Evolutionary conservation across 30 jellyfish, hydroid and myxozoan species (phyloP), one percentile per base, ranked within the genome.

Genomic region (Mastigias papua): DNA sequence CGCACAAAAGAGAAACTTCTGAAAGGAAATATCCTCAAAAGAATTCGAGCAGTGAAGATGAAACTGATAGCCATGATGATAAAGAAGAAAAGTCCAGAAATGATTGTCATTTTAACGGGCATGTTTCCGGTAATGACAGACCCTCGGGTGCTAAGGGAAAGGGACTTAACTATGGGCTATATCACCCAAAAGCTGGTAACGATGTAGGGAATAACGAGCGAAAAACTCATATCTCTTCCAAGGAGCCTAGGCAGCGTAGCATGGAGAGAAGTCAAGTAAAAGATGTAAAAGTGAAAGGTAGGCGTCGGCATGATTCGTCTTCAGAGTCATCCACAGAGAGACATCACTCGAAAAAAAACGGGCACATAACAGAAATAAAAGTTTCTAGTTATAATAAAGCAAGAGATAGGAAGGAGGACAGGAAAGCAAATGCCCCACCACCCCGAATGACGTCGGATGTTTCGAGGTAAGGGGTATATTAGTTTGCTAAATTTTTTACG

Each of bases 391-490:
- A 83, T 21, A 28, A 61, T n/a, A 37, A 48, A 64, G 62, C 64
- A 34, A 62, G 71, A 57, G 37, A 34, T 26, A 27, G 51, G 50
- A 83, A 26, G 86, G 64, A 75, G 21, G 80, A 32, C 9, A 32
- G 30, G 86, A 62, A 68, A 67, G 19, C 29, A 78, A 21, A 57
- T 34, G 80, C 48, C 30, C 92, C 84, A 16, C 92, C 92, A 13
- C 71, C 92, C 11, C 84, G 92, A 28, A 66, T 83, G 92, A 71
- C 70, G 30, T 69, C 92, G 20, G 50, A 31, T 57, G n/a, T 83
- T 6, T 83, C 92, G 34, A 83, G 69, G 92, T 83, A 83, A n/a
- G n/a, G n/a, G n/a, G n/a, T n/a, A n/a, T n/a, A n/a, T n/a, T n/a
- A n/a, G n/a, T n/a, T n/a, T n/a, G n/a, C n/a, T n/a, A n/a, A n/a